Conservation (phyloP, 1,140 invertebrate genomes). For the Uloborus diversus region DNA sequence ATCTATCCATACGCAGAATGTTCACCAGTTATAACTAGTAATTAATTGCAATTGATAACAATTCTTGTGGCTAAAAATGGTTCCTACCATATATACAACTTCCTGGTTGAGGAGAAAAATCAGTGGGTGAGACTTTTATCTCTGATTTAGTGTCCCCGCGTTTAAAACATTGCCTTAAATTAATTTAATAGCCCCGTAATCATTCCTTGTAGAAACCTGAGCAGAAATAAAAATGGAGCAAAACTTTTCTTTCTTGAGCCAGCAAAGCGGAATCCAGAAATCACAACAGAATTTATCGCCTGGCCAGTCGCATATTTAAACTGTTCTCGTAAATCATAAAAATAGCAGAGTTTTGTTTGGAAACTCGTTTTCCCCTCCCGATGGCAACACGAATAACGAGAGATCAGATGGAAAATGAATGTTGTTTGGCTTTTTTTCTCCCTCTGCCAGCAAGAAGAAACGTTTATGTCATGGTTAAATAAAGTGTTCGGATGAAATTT, state of each 20-base stretch:
- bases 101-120: no score
- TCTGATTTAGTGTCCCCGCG: conserved; percentile 4
- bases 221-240: neutral
- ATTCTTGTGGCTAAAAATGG: no score
- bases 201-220: neutral
- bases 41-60: no score
- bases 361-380: conserved; percentile 5
- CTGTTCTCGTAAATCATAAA: conserved; percentile 34
- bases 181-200: conserved; percentile 21
- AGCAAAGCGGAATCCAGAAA: neutral
- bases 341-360: neutral
- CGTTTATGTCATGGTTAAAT: no score
- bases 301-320: conserved; percentile 29
- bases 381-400: conserved; percentile 17
- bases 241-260: neutral
- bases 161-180: conserved; percentile 14
- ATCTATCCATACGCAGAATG: no score
- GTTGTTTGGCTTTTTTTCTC: neutral
- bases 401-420: conserved; percentile 8
- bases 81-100: no score
- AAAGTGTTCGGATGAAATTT: no score
- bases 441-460: no score
- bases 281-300: conserved; percentile 15
- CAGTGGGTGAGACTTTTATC: no score
- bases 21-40: no score